Percentiles rank a stretch among this genome's conserved stretches.
These are phyloP conservation scores for Catostylus mosaicus DNA, from an alignment of 30 jellyfish, hydroid and myxozoan genomes.

Conservation along the genomic window DNA sequence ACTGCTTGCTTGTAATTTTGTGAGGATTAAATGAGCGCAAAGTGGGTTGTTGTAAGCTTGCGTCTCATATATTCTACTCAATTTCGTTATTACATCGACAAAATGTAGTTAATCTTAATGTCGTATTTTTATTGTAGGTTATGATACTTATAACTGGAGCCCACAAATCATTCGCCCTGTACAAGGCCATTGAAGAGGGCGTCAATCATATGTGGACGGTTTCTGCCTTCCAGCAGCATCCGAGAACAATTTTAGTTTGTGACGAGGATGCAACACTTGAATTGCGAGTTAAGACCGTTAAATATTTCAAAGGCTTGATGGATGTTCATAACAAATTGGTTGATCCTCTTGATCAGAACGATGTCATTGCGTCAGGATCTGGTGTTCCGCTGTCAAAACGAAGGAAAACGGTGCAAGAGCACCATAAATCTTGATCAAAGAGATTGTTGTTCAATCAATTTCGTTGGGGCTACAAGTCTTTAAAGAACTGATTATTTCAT, in stretches of 20 bases:
- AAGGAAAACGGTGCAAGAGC: constrained; percentile 26
- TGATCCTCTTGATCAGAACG: constrained; percentile 69
- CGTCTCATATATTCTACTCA: no score
- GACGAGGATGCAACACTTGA: constrained; percentile 97
- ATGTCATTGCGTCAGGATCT: constrained; percentile 52
- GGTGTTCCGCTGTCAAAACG: constrained; percentile 66
- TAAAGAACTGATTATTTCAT: no score
- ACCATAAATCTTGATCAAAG: neutral
- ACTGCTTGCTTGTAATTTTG: no score
- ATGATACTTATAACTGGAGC: constrained; percentile 96
- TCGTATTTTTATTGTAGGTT: constrained; percentile 71
- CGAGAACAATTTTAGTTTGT: constrained; percentile 84
- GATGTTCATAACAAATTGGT: constrained; percentile 81
- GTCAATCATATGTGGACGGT: constrained; percentile 99
- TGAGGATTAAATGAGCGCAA: no score
- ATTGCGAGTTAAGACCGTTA: constrained; percentile 93
- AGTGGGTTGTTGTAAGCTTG: no score
- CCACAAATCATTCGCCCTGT: constrained; percentile 87
- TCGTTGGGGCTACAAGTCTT: no score
- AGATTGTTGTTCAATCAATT: neutral
- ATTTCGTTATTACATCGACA: no score
- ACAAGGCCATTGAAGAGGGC: constrained; percentile 97
- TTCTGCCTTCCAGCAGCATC: constrained; percentile 97
- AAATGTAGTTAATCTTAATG: no score
- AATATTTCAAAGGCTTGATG: constrained; percentile 96